Conservation (phyloP, 1,140 invertebrate genomes). For the Drosophila parvula region DNA sequence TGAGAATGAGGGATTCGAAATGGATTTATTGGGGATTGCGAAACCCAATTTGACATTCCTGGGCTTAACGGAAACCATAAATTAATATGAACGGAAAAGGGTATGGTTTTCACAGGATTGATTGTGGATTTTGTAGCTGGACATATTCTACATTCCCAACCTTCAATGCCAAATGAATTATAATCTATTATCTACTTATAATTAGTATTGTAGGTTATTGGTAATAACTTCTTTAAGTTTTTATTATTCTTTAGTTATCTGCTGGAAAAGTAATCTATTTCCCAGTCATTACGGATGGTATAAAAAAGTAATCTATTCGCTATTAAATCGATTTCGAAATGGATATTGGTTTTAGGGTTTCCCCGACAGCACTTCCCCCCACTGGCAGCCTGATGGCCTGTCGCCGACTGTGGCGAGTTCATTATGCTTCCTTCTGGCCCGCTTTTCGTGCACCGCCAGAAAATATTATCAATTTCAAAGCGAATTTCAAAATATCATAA, state of each 20-base stretch:
- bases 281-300: constrained; percentile 9
- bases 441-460: not conserved
- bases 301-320: constrained; percentile 9
- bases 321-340: constrained; percentile 25
- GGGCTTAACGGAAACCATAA: not conserved
- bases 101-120: too few species aligned
- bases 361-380: constrained; percentile 28
- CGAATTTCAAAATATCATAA: not conserved
- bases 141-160: too few species aligned
- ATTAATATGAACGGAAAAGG: not conserved
- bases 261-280: not conserved
- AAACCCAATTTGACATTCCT: not conserved
- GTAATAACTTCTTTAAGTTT: too few species aligned
- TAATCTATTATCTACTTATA: too few species aligned
- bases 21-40: not conserved
- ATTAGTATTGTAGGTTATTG: too few species aligned
- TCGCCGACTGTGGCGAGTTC: constrained; percentile 25
- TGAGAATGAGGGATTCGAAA: not conserved
- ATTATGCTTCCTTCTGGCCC: constrained; percentile 19
- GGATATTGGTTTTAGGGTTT: constrained; percentile 42
- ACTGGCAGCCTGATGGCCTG: constrained; percentile 26
- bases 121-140: too few species aligned
- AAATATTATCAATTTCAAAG: not conserved
- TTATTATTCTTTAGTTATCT: too few species aligned
- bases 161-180: too few species aligned